Evolutionary conservation across 1,140 invertebrate species (phyloP).

Genomic region (Polypedilum vanderplanki): DNA sequence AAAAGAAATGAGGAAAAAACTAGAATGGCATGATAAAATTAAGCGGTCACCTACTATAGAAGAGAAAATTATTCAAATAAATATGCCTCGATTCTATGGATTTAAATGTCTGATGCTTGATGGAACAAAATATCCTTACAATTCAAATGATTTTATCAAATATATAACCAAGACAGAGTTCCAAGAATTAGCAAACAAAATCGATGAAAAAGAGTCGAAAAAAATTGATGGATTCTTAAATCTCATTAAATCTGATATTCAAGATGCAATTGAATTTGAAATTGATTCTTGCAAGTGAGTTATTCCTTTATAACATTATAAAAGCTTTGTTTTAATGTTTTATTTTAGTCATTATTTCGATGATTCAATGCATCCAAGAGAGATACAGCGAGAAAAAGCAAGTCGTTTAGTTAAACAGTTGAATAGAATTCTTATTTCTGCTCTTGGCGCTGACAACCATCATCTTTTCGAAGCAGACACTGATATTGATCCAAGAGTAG

Average conservation of each 20-base stretch:
- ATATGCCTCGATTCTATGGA: slow-evolving; percentile 73
- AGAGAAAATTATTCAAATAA: slow-evolving; percentile 72
- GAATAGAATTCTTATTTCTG: slow-evolving; percentile 56
- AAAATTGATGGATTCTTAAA: slow-evolving; percentile 44
- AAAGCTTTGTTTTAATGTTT: not conserved
- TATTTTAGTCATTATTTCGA: not conserved
- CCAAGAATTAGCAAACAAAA: slow-evolving; percentile 48
- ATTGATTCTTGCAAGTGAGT: slow-evolving; percentile 49
- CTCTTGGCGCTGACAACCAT: slow-evolving; percentile 48
- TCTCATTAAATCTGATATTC: slow-evolving; percentile 49
- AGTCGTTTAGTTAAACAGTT: slow-evolving; percentile 57
- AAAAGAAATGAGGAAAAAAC: slow-evolving; percentile 41
- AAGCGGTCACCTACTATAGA: slow-evolving; percentile 61
- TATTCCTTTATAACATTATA: not conserved
- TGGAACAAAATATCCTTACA: slow-evolving; percentile 56
- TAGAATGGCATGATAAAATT: slow-evolving; percentile 52
- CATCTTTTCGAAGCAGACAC: slow-evolving; percentile 60
- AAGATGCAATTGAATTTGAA: slow-evolving; percentile 55
- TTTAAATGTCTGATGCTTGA: slow-evolving; percentile 56
- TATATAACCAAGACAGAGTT: slow-evolving; percentile 66
- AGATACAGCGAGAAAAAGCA: slow-evolving; percentile 40
- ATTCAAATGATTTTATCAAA: slow-evolving; percentile 57
- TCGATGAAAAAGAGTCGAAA: slow-evolving; percentile 46
- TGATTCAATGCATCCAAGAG: not conserved
- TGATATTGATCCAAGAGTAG: slow-evolving; percentile 64